A percentile compares a stretch with the other conserved stretches of the same genome.
These are phyloP conservation scores for Mus spretus DNA, from an alignment of 2,797 vertebrate species.

Conservation along the genomic window DNA sequence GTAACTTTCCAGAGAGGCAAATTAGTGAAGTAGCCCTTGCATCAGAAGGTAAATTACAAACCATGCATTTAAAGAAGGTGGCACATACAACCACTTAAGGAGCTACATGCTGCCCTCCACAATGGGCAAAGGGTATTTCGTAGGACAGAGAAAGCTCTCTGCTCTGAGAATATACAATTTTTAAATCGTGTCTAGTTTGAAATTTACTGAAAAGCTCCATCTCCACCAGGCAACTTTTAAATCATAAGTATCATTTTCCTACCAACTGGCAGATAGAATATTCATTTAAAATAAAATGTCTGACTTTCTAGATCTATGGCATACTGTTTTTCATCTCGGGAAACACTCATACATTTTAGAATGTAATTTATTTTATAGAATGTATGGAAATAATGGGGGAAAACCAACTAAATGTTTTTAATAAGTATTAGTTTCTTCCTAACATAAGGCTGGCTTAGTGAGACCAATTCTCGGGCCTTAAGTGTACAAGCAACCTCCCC, in stretches of 20 bases:
- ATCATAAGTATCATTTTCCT: constrained; percentile 21
- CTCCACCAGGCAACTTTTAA: not conserved
- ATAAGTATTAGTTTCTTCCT: constrained; percentile 25
- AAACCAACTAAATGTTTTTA: not conserved
- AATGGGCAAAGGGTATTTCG: constrained; percentile 27
- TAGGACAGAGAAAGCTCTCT: constrained; percentile 1
- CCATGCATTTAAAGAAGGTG: not conserved
- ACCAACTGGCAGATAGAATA: not conserved
- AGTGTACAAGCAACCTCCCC: not conserved
- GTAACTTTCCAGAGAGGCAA: constrained; percentile 23
- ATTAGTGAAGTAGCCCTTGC: constrained; percentile 28
- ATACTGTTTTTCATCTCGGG: constrained; percentile 46
- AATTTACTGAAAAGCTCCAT: not conserved
- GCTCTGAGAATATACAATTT: constrained; percentile 31
- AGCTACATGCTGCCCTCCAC: constrained; percentile 40
- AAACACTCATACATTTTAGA: constrained; percentile 42
- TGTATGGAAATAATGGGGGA: not conserved
- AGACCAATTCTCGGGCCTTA: not conserved
- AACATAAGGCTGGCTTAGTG: not conserved
- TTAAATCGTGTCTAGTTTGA: constrained; percentile 59
- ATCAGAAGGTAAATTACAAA: constrained; percentile 55
- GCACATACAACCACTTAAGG: not conserved
- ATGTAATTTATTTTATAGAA: constrained; percentile 52
- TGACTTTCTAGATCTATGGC: constrained; percentile 22
- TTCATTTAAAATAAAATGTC: constrained; percentile 56